These are phyloP conservation scores for Platycheirus albimanus DNA, from an alignment of 2,888 invertebrate species.

Conservation along the genomic window DNA sequence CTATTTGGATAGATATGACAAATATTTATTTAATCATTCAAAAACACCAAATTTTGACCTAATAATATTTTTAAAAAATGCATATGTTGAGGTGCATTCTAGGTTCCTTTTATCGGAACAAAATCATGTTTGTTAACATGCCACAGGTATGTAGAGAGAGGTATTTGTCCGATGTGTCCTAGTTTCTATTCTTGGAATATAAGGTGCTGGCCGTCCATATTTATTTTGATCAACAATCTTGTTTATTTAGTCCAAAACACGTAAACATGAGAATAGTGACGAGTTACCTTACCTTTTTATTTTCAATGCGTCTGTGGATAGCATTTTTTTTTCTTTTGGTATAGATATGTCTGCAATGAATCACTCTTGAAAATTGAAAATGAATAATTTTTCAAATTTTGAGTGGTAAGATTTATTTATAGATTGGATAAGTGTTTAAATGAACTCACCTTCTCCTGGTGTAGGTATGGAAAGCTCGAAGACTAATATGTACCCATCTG, in stretches of 20 bases:
- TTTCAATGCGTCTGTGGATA: not conserved
- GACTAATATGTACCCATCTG: too few species aligned
- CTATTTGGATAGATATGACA: not conserved
- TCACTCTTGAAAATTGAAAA: too few species aligned
- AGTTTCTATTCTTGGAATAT: constrained; percentile 43
- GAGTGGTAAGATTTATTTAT: too few species aligned
- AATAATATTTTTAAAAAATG: constrained; percentile 13
- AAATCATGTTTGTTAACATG: not conserved
- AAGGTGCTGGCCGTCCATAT: constrained; percentile 26
- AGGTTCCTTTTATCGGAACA: not conserved
- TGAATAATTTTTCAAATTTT: too few species aligned
- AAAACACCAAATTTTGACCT: constrained; percentile 23
- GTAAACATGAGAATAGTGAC: constrained; percentile 11
- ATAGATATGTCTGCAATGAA: too few species aligned
- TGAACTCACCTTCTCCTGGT: too few species aligned
- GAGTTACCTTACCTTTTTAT: not conserved
- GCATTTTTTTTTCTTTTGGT: not conserved
- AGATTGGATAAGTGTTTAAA: too few species aligned
- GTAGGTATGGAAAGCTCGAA: too few species aligned
- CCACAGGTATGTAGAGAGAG: not conserved
- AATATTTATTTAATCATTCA: constrained; percentile 3
- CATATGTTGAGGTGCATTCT: constrained; percentile 18
- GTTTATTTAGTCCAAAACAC: constrained; percentile 31
- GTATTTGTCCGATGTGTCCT: constrained; percentile 24
- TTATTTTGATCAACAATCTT: constrained; percentile 36